phyloP scores from a whole-genome alignment of 1,140 invertebrate species.

The Vanessa atalanta region DNA sequence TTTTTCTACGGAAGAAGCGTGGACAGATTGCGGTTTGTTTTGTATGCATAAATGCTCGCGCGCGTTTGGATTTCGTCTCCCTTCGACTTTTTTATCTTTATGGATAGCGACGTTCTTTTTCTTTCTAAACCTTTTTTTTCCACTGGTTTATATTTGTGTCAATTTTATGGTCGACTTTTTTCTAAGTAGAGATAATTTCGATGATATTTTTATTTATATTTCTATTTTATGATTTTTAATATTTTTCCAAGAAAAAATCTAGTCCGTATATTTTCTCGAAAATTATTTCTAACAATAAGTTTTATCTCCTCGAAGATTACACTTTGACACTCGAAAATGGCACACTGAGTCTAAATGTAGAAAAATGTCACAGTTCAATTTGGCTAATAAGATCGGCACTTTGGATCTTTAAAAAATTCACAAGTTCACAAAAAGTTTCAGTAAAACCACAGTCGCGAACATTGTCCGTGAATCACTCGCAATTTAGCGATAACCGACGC shows the following conservation, averaged over 20 bases:
- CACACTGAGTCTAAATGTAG: conserved; percentile 46
- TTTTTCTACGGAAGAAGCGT: conserved; percentile 74
- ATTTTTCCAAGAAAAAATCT: background rate
- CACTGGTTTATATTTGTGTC: background rate
- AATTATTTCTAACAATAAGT: conserved; percentile 30
- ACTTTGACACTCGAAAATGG: conserved; percentile 60
- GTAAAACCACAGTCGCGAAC: conserved; percentile 54
- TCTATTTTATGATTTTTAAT: background rate
- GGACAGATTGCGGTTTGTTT: conserved; percentile 70
- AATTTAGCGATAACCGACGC: conserved; percentile 64
- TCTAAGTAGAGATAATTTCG: background rate
- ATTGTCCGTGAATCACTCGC: conserved; percentile 72
- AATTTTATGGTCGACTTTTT: background rate
- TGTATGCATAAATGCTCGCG: conserved; percentile 71
- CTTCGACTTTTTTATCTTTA: conserved; percentile 40
- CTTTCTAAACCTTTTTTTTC: background rate
- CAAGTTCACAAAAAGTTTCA: conserved; percentile 70
- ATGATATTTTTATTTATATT: background rate
- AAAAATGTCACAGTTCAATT: conserved; percentile 54
- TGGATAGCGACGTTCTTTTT: conserved; percentile 11
- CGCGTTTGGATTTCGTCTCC: conserved; percentile 45
- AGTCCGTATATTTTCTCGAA: conserved; percentile 31
- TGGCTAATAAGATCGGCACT: conserved; percentile 56
- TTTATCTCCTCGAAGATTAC: conserved; percentile 44
- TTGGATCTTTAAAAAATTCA: conserved; percentile 53